phyloP scores from a whole-genome alignment of 2,113 vertebrate species.

The Charina bottae region DNA sequence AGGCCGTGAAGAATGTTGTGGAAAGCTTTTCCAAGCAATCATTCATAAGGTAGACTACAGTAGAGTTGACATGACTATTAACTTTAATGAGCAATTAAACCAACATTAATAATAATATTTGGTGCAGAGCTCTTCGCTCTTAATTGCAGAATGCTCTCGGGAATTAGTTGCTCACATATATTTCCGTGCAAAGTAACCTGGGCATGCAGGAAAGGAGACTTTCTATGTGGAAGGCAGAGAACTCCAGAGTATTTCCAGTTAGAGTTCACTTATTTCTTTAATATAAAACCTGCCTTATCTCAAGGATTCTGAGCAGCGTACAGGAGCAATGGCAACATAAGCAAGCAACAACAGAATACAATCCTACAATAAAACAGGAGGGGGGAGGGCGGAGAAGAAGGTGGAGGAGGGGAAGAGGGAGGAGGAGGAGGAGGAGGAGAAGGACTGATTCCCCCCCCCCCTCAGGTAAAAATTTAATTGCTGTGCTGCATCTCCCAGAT shows the following conservation, averaged over 20 bases:
- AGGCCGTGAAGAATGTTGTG: neutral
- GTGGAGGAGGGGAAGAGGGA: neutral
- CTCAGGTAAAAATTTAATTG: neutral
- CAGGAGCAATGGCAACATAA: neutral
- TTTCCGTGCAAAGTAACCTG: neutral
- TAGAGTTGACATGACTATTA: neutral
- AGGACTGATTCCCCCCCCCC: too few species aligned
- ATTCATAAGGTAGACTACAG: neutral
- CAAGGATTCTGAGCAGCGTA: neutral
- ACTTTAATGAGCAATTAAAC: neutral
- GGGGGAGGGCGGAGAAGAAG: neutral
- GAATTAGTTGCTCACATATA: neutral
- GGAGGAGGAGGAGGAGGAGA: neutral
- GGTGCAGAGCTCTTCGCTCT: neutral
- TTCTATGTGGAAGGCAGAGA: neutral
- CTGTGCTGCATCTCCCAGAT: neutral
- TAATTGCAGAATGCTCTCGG: neutral
- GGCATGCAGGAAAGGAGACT: neutral
- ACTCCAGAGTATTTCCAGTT: neutral
- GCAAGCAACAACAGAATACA: neutral
- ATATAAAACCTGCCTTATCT: neutral
- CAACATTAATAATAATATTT: neutral
- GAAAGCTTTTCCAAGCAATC: neutral
- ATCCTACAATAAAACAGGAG: neutral
- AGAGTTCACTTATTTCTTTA: neutral